Evolutionary conservation across 2,113 vertebrate species (phyloP), one percentile per base, ranked within the genome.

Genomic region (Periophthalmodon schlosseri): DNA sequence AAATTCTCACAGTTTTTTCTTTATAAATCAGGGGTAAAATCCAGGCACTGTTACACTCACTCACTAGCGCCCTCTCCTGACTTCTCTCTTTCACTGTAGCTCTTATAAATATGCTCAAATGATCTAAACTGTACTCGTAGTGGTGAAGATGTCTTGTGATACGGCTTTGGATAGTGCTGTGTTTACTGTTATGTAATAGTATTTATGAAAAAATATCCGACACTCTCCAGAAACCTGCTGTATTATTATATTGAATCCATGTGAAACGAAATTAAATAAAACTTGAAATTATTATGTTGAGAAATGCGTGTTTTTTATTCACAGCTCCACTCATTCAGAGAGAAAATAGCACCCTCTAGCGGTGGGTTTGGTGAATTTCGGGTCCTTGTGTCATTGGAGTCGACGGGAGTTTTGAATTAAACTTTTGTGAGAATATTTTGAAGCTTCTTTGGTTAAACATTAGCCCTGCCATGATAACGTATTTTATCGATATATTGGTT

Each of bases 121-220:
- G 82, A 93, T 90, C 86, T 91, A 93, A 91, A 91, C 84, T 93
- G 89, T 89, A 88, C 91, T 89, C 88, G 92, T 92, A 90, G 90
- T 94, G 92, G 92, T 93, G 91, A 91, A 93, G 91, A 91, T 89
- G 91, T 94, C 90, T 94, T 93, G 93, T 94, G 89, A 86, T 92
- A 92, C 81, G 81, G 88, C 89, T 91, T 92, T 90, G 87, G 89
- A 90, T 93, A 93, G 92, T 93, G 93, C 87, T 92, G 93, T 94
- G 91, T 92, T 93, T 92, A 89, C 91, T 90, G 93, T 94, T 87
- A 91, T 86, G 90, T 92, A 94, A 91, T 93, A 92, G 91, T 91
- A 91, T 94, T 92, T 90, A 92, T 88, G 86, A 93, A 85, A 84
- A 85, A 86, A 79, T 74, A 86, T 88, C 76, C 79, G 79, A 91